Evolutionary conservation across 1,140 invertebrate genomes (phyloP), one percentile per base, ranked within the genome.

Genomic region (Periplaneta americana): DNA sequence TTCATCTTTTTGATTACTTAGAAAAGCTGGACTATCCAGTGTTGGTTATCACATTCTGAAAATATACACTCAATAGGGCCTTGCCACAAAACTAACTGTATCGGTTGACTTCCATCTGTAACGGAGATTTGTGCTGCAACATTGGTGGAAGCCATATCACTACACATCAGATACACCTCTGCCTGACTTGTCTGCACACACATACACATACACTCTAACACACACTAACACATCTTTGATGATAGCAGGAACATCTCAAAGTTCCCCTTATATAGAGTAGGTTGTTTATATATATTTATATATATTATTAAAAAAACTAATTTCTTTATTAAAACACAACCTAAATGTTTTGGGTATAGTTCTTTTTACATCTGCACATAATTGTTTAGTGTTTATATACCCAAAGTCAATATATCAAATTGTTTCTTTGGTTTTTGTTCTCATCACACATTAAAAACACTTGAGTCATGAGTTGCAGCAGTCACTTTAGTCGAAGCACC

Each of bases 261-360:
- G 36, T 36, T 34, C 76, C 36, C 76, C 76, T 78, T 36, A 36
- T 78, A 28, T 37, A 39, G 28, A 78, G 34, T 28, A 31, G 34
- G 28, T 78, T 36, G 76, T 78, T 78, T 36, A 36, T 78, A 39
- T 31, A 39, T 78, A 35, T 35, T 36, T 80, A 39, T 80, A 74
- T 75, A 80, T 57, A 80, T 80, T 80, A 80, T 80, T 80, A 80
- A 80, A 80, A 80, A 80, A 80, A 80, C 80, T 80, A 80, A 75
- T 66, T 75, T 80, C 80, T 80, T 80, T 80, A 80, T 80, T 80
- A 80, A 80, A 80, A 80, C 80, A 75, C 80, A 80, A 80, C 80
- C 80, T 80, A 80, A 80, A 80, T 80, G 34, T 75, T 35, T 66
- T 80, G 66, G 80, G 74, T 80, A 75, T 32, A 80, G 74, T 80